Evolutionary conservation across 1,140 invertebrate species (phyloP), one percentile per base, ranked within the genome.

Genomic region (Lucilia sericata): DNA sequence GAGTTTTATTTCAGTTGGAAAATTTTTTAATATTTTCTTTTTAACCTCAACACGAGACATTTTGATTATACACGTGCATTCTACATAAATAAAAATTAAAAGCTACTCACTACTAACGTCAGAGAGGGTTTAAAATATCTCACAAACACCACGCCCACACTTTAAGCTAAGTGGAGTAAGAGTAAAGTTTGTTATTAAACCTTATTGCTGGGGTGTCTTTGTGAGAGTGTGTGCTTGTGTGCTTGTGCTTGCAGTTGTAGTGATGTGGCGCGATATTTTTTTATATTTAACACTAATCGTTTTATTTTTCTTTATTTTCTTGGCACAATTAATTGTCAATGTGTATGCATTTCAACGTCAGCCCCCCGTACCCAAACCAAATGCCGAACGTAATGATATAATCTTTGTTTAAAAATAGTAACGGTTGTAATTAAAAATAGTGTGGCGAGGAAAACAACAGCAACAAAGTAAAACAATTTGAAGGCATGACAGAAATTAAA

Each of bases 271-370:
- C 86, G 89, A 90, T 89, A 90, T 90, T 76, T 89, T 90, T 86
- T 87, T 90, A 84, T 90, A 90, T 87, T 86, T 90, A 85, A 88
- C 90, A 87, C 86, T 90, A 87, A 89, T 90, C 86, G 88, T 88
- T 90, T 89, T 90, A 88, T 90, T 90, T 90, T 89, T 89, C 88
- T 88, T 90, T 88, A 90, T 90, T 88, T 90, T 90, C 86, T 88
- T 90, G 88, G 89, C 89, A 84, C 89, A 90, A 88, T 88, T 90
- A 89, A 90, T 90, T 87, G 89, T 90, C 84, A 90, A 90, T 86
- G 89, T 90, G 85, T 90, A 90, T 87, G 89, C 89, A 74, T 90
- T 90, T 85, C 89, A 90, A 84, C 86, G 89, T 74, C 89, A 90
- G 82, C 89, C 89, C 55, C 83, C 89, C 25, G 86, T 86, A 47